phyloP scores from a whole-genome alignment of 2,797 vertebrate species.

The Nyctibius grandis region DNA sequence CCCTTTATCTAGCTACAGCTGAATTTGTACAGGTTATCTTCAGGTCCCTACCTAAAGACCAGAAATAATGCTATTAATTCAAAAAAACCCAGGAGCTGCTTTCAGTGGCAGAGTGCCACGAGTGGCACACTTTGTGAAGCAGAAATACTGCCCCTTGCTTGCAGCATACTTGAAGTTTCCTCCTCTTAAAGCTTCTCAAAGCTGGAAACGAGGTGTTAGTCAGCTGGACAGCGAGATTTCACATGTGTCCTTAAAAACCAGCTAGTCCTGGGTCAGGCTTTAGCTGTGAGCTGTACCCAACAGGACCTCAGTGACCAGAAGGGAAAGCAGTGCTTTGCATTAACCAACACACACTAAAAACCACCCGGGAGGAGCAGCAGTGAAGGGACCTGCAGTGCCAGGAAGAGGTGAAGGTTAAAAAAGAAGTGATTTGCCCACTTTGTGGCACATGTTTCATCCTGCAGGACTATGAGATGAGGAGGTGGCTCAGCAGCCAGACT shows the following conservation, averaged over 20 bases:
- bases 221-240: background rate
- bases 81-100: background rate
- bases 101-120: accelerated
- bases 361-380: background rate
- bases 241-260: background rate
- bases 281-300: background rate
- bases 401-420: background rate
- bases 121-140: background rate
- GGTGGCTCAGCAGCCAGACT: background rate
- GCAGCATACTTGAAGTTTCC: background rate
- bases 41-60: background rate
- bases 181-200: background rate
- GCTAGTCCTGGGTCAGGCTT: accelerated
- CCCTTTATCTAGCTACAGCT: background rate
- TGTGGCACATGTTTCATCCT: background rate
- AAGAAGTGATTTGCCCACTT: background rate
- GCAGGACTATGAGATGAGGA: accelerated
- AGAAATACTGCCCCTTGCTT: background rate
- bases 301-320: background rate
- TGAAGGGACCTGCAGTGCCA: background rate
- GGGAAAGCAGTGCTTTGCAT: background rate
- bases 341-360: accelerated
- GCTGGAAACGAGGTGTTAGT: background rate
- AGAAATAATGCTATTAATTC: background rate
- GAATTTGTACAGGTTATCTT: background rate